Percentiles rank a stretch among this genome's conserved stretches.
phyloP scores from a whole-genome alignment of 2,797 vertebrate genomes.

The Calcarius lapponicus region DNA sequence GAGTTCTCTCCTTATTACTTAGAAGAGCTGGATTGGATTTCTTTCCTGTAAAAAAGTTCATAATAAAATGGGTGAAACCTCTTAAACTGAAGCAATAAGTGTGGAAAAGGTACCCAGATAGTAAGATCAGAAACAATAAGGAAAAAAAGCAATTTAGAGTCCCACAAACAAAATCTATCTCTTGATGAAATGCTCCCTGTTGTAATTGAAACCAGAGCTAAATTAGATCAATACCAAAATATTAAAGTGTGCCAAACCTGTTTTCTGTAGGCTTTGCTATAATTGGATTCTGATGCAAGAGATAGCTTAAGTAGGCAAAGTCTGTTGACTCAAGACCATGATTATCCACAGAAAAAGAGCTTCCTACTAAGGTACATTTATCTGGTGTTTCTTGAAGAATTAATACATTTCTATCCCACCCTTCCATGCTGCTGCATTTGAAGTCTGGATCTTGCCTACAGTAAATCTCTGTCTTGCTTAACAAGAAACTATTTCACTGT shows the following conservation, averaged over 20 bases:
- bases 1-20: conserved; percentile 9
- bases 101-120: background rate
- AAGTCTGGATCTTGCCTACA: conserved; percentile 39
- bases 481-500: conserved; percentile 62
- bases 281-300: conserved; percentile 48
- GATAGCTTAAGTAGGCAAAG: conserved; percentile 57
- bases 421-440: conserved; percentile 18
- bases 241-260: conserved; percentile 60
- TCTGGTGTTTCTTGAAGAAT: background rate
- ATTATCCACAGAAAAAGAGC: conserved; percentile 59
- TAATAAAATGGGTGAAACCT: conserved; percentile 24
- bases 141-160: background rate
- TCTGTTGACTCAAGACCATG: conserved; percentile 53
- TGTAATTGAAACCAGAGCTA: conserved; percentile 68
- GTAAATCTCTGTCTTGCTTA: conserved; percentile 57
- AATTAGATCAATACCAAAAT: conserved; percentile 71
- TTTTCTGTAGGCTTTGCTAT: conserved; percentile 63
- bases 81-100: background rate
- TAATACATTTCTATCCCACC: background rate
- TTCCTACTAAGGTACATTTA: conserved; percentile 38
- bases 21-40: conserved; percentile 33
- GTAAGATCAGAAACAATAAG: conserved; percentile 30
- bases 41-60: conserved; percentile 33
- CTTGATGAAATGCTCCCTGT: conserved; percentile 18
- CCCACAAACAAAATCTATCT: conserved; percentile 33